Evolutionary conservation across 1,140 invertebrate species (phyloP), one percentile per base, ranked within the genome.

Genomic region (Palaemon carinicauda): DNA sequence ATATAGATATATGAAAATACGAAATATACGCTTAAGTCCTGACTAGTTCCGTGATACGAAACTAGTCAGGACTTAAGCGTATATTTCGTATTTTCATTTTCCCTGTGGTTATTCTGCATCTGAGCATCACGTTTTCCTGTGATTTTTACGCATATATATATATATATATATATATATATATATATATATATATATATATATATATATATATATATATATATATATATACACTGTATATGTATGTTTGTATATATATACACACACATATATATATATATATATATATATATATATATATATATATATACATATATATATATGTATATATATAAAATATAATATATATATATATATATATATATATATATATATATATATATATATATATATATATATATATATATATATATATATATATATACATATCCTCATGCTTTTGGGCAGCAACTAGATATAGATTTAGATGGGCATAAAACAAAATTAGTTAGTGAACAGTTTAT

Each of bases 131-230:
- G n/a, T n/a, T n/a, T n/a, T n/a, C n/a, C n/a, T n/a, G n/a, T n/a
- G n/a, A n/a, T n/a, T n/a, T n/a, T n/a, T n/a, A n/a, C n/a, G n/a
- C n/a, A n/a, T n/a, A n/a, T 71, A 71, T 71, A 71, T 71, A 27
- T 71, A 71, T 71, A 71, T 71, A 71, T 71, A 71, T 71, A 71
- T 71, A 71, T 71, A 71, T 71, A 71, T 71, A 71, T 71, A 71
- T 71, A 71, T 71, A 71, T 71, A 71, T 71, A 71, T 71, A 71
- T 71, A 71, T 71, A 71, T 21, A 21, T 71, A 12, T 9, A 71
- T 12, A 71, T 71, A 21, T 71, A 71, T 71, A 71, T 9, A 21
- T 71, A 71, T 71, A 21, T 12, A 71, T 19, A 19, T n/a, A n/a
- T n/a, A n/a, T n/a, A n/a, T n/a, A n/a, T n/a, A n/a, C n/a, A n/a